Evolutionary conservation across 2,888 invertebrate species (phyloP), one percentile per base, ranked within the genome.

Genomic region (Myopa tessellatipennis): DNA sequence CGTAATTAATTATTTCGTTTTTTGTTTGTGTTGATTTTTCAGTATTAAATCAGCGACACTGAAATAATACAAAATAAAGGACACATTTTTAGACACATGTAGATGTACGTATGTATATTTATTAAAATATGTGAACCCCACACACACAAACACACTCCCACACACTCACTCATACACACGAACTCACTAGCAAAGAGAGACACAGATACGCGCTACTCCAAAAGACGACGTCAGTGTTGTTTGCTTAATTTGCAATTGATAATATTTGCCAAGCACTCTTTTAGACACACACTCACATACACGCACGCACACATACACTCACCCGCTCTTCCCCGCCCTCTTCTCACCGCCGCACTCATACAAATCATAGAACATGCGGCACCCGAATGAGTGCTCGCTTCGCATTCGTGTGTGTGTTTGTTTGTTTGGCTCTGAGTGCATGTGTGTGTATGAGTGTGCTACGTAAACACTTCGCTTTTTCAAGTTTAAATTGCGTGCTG

Each of bases 191-290:
- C 40, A 60, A 26, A 61, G 60, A 45, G 45, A 45, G 18, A 36
- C 52, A 45, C 38, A 67, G 40, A 36, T 6, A 55, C 38, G 14
- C 70, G 55, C 52, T 12, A 10, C 72, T 34, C 4, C 40, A 72
- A 16, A 45, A 40, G 36, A 60, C 38, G 52, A 58, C n/a, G 55
- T 50, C 50, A 45, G 36, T 38, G 36, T 63, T 77, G 55, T 77
- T 77, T 77, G 67, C 77, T 77, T 77, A 70, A 72, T 68, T 65
- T 60, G 77, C 72, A 73, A 77, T 77, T 77, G 72, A 77, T 77
- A 73, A 73, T 73, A 67, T 77, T 77, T 77, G 68, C 75, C 34
- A 16, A 68, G 75, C 67, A 60, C 68, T 40, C 60, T 55, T 68
- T 50, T 34, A 67, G 40, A 18, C 26, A 38, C 67, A 36, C 67